Base-by-base conservation (phyloP, 2,113 vertebrate genomes). In the Thunnus thynnus region DNA sequence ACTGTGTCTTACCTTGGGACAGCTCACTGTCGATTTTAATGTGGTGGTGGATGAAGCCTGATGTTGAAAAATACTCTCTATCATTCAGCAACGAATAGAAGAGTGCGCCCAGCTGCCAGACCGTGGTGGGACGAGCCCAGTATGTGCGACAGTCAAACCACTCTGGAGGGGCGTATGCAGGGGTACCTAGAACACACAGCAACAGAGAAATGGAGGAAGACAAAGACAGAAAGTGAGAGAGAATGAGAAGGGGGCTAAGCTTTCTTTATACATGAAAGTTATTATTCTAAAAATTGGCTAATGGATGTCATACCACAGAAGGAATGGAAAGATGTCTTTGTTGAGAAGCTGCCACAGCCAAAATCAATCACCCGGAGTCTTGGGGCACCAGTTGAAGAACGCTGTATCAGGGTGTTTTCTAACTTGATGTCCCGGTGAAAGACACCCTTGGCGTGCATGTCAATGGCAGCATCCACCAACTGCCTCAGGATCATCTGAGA, bases 91-190 rank as follows among this genome's bases (percentile, higher is more conserved):
- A 0, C 1, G 22, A 22, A 22, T 22, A 22, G 22, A 22, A 22
- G 22, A 22, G 22, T 22, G 22, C 22, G 22, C 76, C 76, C 7
- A 66, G 55, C 36, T 82, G 80, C 57, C 60, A 83, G 17, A 83
- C 73, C 6, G 66, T 76, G 8, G 73, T 76, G 22, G 41, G 50
- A 32, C 13, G 1, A 4, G 73, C 66, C 17, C 8, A 20, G 52
- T 71, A 76, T 8, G 18, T 32, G 8, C 2, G 0, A 14, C n/a
- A 2, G 0, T 25, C 12, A 18, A 36, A 52, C 48, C 36, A 73
- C 69, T 78, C 68, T 27, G 69, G 68, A 18, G 81, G 69, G 7
- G 18, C 36, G 8, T 25, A 36, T 11, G 1, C n/a, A 4, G 0
- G 6, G 25, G 51, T 76, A 20, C 72, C 58, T 72, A 18, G n/a